phyloP scores from a whole-genome alignment of 2,113 vertebrate genomes.

The Cryptoleucopteryx plumbea region DNA sequence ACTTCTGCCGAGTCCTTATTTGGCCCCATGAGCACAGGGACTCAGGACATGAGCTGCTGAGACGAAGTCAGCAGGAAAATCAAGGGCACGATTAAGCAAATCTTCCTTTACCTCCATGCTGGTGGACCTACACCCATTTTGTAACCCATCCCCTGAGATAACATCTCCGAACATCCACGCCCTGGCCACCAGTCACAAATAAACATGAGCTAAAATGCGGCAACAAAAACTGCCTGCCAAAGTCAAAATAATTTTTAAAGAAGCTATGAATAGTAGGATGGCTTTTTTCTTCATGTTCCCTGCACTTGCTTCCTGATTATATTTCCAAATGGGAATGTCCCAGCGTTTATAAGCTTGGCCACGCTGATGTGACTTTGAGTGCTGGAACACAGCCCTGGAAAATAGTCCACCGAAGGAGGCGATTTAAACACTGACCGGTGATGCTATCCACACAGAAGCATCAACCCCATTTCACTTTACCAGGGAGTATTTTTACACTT shows the following conservation, averaged over 20 bases:
- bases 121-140: background rate
- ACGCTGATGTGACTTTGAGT: background rate
- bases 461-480: background rate
- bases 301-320: background rate
- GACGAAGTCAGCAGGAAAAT: background rate
- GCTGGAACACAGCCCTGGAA: background rate
- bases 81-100: background rate
- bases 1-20: background rate
- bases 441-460: background rate
- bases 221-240: background rate
- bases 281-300: background rate
- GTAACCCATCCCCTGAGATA: background rate
- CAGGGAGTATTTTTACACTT: background rate
- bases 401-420: background rate
- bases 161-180: background rate
- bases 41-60: background rate
- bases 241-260: background rate
- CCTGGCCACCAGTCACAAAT: background rate
- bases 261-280: constrained; percentile 21
- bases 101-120: background rate
- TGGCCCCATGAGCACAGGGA: accelerated
- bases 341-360: background rate
- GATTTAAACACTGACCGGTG: background rate
- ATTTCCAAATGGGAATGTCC: background rate
- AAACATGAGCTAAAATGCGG: background rate